Evolutionary conservation across 1,140 invertebrate species (phyloP).

Genomic region (Forficula auricularia): DNA sequence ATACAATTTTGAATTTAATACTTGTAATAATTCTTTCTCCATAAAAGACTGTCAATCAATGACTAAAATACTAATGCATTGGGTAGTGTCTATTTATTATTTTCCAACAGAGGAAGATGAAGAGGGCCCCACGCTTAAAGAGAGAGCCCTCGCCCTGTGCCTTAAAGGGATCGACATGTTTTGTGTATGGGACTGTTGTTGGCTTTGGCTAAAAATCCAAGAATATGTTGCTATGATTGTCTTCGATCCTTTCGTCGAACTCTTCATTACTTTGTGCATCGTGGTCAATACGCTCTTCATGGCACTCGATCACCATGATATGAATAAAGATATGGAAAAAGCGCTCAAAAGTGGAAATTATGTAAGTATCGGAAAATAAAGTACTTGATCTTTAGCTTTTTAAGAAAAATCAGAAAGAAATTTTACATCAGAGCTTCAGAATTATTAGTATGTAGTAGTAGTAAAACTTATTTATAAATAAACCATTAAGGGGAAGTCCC

Average conservation of each 20-base stretch:
- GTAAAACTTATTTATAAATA: not conserved
- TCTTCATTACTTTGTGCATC: slow-evolving; percentile 96
- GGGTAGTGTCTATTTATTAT: slow-evolving; percentile 82
- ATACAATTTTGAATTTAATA: no score
- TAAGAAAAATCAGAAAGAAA: no score
- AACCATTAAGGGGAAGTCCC: no score
- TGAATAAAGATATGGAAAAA: slow-evolving; percentile 69
- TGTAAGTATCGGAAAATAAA: slow-evolving; percentile 55
- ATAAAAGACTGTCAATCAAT: slow-evolving; percentile 44
- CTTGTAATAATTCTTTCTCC: slow-evolving; percentile 10
- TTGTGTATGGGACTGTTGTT: slow-evolving; percentile 94
- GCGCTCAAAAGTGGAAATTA: slow-evolving; percentile 85
- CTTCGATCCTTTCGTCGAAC: slow-evolving; percentile 93
- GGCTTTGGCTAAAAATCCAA: slow-evolving; percentile 76
- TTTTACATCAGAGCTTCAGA: no score
- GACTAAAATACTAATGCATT: slow-evolving; percentile 42
- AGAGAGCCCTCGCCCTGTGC: slow-evolving; percentile 53
- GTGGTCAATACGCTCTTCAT: slow-evolving; percentile 96
- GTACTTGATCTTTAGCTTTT: no score
- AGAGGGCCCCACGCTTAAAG: slow-evolving; percentile 73
- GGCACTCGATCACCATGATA: slow-evolving; percentile 90
- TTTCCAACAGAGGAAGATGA: slow-evolving; percentile 83
- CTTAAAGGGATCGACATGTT: slow-evolving; percentile 75
- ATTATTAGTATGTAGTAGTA: no score
- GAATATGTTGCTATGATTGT: slow-evolving; percentile 79